A percentile compares a stretch with the other conserved stretches of the same genome.
Conservation (phyloP, 2,797 vertebrate species). For the Neostethus bicornis region DNA sequence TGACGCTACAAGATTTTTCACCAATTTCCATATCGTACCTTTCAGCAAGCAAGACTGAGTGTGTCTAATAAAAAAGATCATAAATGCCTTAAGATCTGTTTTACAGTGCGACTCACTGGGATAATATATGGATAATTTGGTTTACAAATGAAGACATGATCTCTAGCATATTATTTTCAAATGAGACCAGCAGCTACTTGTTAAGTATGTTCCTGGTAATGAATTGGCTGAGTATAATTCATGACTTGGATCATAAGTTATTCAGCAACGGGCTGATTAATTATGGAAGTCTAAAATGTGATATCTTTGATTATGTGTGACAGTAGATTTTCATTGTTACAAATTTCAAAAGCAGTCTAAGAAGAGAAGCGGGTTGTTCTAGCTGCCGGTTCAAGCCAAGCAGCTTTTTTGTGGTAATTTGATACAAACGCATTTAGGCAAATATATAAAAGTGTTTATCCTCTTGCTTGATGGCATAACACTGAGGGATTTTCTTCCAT, state of each 20-base stretch:
- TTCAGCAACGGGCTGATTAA: conserved; percentile 67
- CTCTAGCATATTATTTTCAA: conserved; percentile 40
- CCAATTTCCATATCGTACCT: conserved; percentile 12
- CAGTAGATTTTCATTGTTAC: conserved; percentile 58
- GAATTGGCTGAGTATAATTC: conserved; percentile 71
- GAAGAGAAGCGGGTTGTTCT: conserved; percentile 40
- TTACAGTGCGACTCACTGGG: conserved; percentile 15
- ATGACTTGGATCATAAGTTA: conserved; percentile 70
- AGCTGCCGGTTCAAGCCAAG: conserved; percentile 56
- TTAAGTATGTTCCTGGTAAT: conserved; percentile 55
- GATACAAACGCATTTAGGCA: conserved; percentile 54
- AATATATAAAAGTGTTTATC: conserved; percentile 56
- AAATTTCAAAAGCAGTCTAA: no score
- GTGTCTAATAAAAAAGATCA: conserved; percentile 25
- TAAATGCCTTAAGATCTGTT: conserved; percentile 29
- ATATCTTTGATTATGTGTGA: conserved; percentile 67
- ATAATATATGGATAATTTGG: conserved; percentile 40
- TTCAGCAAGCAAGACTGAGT: conserved; percentile 18
- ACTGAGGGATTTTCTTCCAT: conserved; percentile 40
- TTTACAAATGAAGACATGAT: conserved; percentile 55
- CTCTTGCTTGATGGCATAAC: conserved; percentile 49
- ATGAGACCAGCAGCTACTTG: conserved; percentile 41
- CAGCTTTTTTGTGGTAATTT: conserved; percentile 56
- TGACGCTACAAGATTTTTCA: conserved; percentile 1
- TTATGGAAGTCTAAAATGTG: conserved; percentile 68